These are phyloP conservation scores for Hippopotamus amphibius DNA, from an alignment of 2,113 vertebrate genomes.

Conservation along the genomic window DNA sequence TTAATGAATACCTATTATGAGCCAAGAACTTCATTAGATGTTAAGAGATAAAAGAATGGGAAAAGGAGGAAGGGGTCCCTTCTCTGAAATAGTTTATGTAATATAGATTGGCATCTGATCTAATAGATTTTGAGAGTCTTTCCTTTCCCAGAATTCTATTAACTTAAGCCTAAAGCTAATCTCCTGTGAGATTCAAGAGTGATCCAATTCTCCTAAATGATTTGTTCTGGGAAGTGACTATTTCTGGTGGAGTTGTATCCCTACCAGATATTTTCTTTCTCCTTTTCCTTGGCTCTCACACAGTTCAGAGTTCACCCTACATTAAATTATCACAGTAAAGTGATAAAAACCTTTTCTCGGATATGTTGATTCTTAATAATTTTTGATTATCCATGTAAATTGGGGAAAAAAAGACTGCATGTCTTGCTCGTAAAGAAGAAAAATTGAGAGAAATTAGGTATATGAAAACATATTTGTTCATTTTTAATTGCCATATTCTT, in stretches of 20 bases:
- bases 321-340: background rate
- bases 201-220: background rate
- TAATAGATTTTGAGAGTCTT: background rate
- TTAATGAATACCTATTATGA: background rate
- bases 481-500: background rate
- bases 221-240: background rate
- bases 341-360: background rate
- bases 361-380: background rate
- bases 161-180: background rate
- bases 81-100: background rate
- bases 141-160: background rate
- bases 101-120: background rate
- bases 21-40: background rate
- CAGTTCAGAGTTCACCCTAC: background rate
- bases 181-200: background rate
- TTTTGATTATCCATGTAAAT: background rate
- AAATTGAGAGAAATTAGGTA: background rate
- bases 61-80: background rate
- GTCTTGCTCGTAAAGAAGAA: background rate
- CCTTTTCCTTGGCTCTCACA: background rate
- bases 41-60: background rate
- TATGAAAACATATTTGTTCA: background rate
- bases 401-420: background rate
- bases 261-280: background rate
- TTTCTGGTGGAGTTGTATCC: background rate